Evolutionary conservation across 2,797 vertebrate genomes (phyloP).

Genomic region (Pipistrellus kuhlii): DNA sequence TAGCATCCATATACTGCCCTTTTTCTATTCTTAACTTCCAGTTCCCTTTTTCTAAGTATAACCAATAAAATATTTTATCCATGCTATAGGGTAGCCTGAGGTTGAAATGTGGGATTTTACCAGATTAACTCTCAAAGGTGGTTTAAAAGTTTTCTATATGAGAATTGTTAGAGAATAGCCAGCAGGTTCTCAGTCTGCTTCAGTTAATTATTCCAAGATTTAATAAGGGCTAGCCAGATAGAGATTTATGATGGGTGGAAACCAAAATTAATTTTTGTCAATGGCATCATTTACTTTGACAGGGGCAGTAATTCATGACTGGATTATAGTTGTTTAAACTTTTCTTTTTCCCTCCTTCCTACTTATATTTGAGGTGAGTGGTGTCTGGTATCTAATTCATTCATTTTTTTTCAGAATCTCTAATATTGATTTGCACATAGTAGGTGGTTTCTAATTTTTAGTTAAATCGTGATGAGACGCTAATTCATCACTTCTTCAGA

Average conservation of each 20-base stretch:
- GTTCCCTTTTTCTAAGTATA: neutral
- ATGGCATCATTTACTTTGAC: neutral
- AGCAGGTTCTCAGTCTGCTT: neutral
- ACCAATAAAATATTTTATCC: constrained; percentile 37
- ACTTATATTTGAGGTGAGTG: neutral
- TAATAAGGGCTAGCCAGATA: neutral
- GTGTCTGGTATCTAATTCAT: neutral
- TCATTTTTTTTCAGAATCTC: neutral
- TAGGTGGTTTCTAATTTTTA: neutral
- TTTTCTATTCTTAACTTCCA: neutral
- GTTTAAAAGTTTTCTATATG: neutral
- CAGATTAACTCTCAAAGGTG: constrained; percentile 9
- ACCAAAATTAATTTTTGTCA: neutral
- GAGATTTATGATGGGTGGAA: neutral
- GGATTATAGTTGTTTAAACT: neutral
- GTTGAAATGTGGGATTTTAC: neutral
- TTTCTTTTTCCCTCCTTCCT: neutral
- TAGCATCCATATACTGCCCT: neutral
- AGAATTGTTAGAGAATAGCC: neutral
- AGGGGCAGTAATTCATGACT: neutral
- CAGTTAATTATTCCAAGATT: neutral
- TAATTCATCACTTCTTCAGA: neutral
- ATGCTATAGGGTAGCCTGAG: neutral
- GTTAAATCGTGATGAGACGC: neutral
- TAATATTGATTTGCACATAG: neutral